Conservation (phyloP, 2,888 invertebrate genomes). For the Plutella xylostella region DNA sequence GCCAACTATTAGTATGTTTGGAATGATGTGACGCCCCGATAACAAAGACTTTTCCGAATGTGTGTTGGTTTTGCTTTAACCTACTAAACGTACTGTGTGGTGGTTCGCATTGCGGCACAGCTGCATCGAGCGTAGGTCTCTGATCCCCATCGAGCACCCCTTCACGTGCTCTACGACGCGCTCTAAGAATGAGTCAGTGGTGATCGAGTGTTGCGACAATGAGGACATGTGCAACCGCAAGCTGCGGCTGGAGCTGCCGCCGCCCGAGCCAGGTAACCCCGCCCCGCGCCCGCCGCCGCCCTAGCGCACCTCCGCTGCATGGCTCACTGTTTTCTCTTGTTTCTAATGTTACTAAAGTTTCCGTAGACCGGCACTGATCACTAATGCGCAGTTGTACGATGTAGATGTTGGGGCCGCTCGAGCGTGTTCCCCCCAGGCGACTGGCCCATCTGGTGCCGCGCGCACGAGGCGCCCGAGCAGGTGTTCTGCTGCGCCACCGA, state of each 20-base stretch:
- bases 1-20: slow-evolving; percentile 39
- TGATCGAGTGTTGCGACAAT: slow-evolving; percentile 85
- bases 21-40: slow-evolving; percentile 59
- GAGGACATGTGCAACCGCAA: slow-evolving; percentile 80
- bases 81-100: slow-evolving; percentile 71
- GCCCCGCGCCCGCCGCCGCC: slow-evolving; percentile 4
- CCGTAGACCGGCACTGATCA: slow-evolving; percentile 64
- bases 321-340: slow-evolving; percentile 33
- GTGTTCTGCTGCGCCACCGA: slow-evolving; percentile 76
- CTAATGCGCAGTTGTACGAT: slow-evolving; percentile 40
- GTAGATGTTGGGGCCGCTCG: slow-evolving; percentile 73
- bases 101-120: slow-evolving; percentile 72
- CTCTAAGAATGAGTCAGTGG: slow-evolving; percentile 80
- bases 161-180: slow-evolving; percentile 84
- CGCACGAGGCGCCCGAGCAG: slow-evolving; percentile 40
- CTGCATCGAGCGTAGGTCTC: slow-evolving; percentile 80
- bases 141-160: slow-evolving; percentile 84
- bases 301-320: slow-evolving; percentile 44
- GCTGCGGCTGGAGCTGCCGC: slow-evolving; percentile 76
- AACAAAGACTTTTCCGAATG: slow-evolving; percentile 60
- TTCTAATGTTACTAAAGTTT: slow-evolving; percentile 39
- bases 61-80: slow-evolving; percentile 69
- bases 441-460: slow-evolving; percentile 72
- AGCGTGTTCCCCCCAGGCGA: slow-evolving; percentile 71
- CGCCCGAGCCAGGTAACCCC: slow-evolving; percentile 75